Base-by-base conservation (phyloP, 2,113 vertebrate species). In the Entelurus aequoreus region DNA sequence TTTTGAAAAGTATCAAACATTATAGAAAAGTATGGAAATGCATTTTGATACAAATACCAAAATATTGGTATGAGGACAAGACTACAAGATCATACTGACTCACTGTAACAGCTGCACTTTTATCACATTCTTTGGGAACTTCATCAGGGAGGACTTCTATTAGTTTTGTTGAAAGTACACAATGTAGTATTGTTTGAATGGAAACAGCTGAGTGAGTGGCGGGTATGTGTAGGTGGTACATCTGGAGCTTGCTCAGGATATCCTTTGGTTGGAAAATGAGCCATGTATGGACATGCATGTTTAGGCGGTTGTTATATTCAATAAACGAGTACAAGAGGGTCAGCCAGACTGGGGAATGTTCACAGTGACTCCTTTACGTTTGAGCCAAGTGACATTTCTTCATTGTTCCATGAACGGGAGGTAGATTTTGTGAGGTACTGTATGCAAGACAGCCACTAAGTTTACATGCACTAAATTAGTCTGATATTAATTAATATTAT, bases 171-270 rank as follows among this genome's bases (percentile, higher is more conserved):
- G 16, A 12, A 6, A 36, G 46, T 6, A 15, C 19, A 57, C 38
- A 42, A 60, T 59, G 63, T 4, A 53, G 59, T 37, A 75, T 46
- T 64, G 53, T 78, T 58, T 54, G 48, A 62, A 72, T 53, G 65
- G 16, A 3, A 21, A 48, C 56, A 65, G 69, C 48, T 69, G 56
- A 48, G n/a, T 53, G 67, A 66, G 35, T 50, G 69, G 53, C 19
- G 14, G 56, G 60, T 64, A 63, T 66, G 70, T 73, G 62, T 19
- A 60, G 14, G 68, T 28, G 28, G 28, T 28, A 4, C 28, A 28
- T 28, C 3, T 28, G 28, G 28, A 28, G 59, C 62, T 63, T 37
- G 36, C 9, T 71, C 58, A 69, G 63, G 77, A 82, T 68, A 80
- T 75, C 62, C 69, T 75, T 49, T 40, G 19, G 40, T 15, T 47